A percentile compares a stretch with the other conserved stretches of the same genome.
phyloP scores from a whole-genome alignment of 2,888 invertebrate genomes.

The Nomada ferruginata region DNA sequence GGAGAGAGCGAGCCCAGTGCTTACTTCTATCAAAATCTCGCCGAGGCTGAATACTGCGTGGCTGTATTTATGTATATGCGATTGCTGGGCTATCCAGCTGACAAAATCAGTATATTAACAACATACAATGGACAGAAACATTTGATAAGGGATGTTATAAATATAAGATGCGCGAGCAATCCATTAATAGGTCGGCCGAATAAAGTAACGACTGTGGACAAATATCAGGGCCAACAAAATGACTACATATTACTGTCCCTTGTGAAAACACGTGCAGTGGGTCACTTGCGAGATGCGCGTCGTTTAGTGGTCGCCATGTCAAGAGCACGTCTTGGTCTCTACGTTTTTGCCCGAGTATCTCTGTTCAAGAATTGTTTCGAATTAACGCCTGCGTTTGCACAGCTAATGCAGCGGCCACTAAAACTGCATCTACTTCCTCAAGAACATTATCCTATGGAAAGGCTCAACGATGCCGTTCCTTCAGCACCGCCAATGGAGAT shows the following conservation, averaged over 20 bases:
- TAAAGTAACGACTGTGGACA: constrained; percentile 98
- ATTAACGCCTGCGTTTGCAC: constrained; percentile 96
- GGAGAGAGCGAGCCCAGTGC: constrained; percentile 99
- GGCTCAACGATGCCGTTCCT: constrained; percentile 85
- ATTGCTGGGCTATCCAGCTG: constrained; percentile 97
- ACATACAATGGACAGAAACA: constrained; percentile 99
- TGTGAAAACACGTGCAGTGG: constrained; percentile 98
- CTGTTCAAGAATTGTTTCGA: constrained; percentile 99
- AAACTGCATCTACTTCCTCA: constrained; percentile 91
- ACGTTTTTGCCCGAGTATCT: constrained; percentile 96
- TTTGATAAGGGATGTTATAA: constrained; percentile 97
- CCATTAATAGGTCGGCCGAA: constrained; percentile 97
- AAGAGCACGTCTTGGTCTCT: constrained; percentile 97
- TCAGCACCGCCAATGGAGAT: constrained; percentile 87
- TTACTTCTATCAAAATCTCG: constrained; percentile 98
- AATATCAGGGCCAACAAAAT: constrained; percentile 99
- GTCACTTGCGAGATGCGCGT: constrained; percentile 97
- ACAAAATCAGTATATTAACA: constrained; percentile 98
- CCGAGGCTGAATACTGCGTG: constrained; percentile 97
- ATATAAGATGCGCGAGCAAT: constrained; percentile 96
- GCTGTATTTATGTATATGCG: constrained; percentile 99
- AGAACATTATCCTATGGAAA: constrained; percentile 91
- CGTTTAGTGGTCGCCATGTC: constrained; percentile 99
- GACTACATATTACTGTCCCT: constrained; percentile 98
- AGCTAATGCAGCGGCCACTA: constrained; percentile 92